Conservation (phyloP, 2,888 invertebrate species). For the Antheraea yamamai region DNA sequence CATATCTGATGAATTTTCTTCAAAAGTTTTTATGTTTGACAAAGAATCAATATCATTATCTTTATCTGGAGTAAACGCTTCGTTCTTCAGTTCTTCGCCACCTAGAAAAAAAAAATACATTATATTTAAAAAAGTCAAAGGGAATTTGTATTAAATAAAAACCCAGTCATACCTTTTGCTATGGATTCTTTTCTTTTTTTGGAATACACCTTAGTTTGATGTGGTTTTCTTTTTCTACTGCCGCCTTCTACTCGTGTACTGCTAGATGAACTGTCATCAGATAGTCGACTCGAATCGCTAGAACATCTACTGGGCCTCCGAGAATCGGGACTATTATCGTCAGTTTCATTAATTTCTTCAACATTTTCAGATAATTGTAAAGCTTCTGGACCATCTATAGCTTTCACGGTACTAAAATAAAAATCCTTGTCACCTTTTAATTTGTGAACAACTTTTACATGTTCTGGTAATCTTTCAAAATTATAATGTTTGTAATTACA, state of each 20-base stretch:
- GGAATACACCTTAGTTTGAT: slow-evolving; percentile 43
- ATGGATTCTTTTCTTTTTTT: slow-evolving; percentile 56
- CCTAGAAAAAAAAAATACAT: slow-evolving; percentile 46
- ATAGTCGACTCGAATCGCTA: slow-evolving; percentile 71
- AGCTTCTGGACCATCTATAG: slow-evolving; percentile 69
- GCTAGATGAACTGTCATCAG: slow-evolving; percentile 73
- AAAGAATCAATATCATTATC: slow-evolving; percentile 50
- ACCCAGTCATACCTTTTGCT: slow-evolving; percentile 46
- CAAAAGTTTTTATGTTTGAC: slow-evolving; percentile 60
- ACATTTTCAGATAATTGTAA: slow-evolving; percentile 52
- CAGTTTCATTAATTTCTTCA: slow-evolving; percentile 51
- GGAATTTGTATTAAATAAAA: slow-evolving; percentile 11
- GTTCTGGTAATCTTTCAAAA: slow-evolving; percentile 85
- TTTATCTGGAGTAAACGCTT: slow-evolving; percentile 43
- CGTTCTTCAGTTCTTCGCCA: slow-evolving; percentile 47
- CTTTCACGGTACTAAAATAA: slow-evolving; percentile 73
- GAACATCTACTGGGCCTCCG: slow-evolving; percentile 71
- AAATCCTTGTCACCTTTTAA: slow-evolving; percentile 80
- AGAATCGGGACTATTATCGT: slow-evolving; percentile 61
- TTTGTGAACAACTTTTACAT: slow-evolving; percentile 84
- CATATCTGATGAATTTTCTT: slow-evolving; percentile 76
- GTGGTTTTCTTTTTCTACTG: slow-evolving; percentile 62
- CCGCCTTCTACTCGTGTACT: slow-evolving; percentile 56
- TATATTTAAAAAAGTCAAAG: background rate
- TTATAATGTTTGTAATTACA: slow-evolving; percentile 87